phyloP scores from a whole-genome alignment of 2,113 vertebrate species.

The Anoura caudifer region DNA sequence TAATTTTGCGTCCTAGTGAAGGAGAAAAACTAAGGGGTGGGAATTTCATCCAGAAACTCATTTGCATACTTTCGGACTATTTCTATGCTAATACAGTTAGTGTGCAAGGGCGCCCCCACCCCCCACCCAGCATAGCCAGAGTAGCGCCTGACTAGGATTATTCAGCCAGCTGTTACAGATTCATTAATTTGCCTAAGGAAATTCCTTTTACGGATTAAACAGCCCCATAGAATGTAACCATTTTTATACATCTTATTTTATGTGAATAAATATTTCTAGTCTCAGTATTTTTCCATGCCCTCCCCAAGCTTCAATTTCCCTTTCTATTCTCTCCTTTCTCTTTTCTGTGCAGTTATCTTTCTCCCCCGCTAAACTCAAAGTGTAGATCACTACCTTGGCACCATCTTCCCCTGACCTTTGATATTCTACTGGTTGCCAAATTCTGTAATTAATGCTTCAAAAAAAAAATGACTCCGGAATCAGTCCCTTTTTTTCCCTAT shows the following conservation, averaged over 20 bases:
- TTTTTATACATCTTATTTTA: not conserved
- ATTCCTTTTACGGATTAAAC: constrained; percentile 14
- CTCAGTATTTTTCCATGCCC: not conserved
- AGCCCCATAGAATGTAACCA: not conserved
- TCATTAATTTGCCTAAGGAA: constrained; percentile 18
- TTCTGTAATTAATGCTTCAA: not conserved
- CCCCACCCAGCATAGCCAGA: not conserved
- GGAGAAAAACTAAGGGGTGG: not conserved
- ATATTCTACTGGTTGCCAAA: not conserved
- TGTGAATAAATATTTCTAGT: not conserved
- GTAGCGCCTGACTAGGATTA: not conserved
- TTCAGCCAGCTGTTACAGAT: not conserved
- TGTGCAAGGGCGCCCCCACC: no score
- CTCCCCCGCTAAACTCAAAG: not conserved
- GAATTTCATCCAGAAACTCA: constrained; percentile 21
- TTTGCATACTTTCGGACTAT: not conserved
- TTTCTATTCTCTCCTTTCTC: not conserved
- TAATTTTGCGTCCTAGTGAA: constrained; percentile 22
- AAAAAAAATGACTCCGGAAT: not conserved
- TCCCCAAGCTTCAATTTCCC: not conserved
- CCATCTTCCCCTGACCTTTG: not conserved
- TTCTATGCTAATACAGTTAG: constrained; percentile 19
- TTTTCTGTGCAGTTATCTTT: not conserved
- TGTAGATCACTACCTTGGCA: not conserved
- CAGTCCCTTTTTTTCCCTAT: not conserved